Percentiles rank a stretch among this genome's conserved stretches.
Conservation (phyloP, 92 coral and sea anemone species). For the Paragorgia papillata region DNA sequence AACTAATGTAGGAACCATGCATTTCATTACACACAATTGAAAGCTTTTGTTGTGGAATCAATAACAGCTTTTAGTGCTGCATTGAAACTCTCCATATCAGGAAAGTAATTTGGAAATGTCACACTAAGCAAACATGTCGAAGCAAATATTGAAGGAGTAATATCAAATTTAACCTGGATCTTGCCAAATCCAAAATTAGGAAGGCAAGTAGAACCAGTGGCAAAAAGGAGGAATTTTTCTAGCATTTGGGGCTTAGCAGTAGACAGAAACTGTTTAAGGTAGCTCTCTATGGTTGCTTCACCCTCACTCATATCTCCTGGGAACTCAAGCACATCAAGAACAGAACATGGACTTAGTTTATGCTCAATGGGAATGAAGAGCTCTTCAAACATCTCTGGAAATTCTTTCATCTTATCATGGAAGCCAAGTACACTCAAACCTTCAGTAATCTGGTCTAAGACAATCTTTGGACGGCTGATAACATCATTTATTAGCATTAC, state of each 20-base stretch:
- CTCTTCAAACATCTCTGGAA: conserved; percentile 55
- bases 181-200: conserved; percentile 61
- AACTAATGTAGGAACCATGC: neutral
- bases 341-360: conserved; percentile 48
- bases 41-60: neutral
- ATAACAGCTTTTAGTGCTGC: conserved; percentile 52
- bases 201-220: conserved; percentile 62
- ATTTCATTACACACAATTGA: neutral
- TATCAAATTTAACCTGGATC: conserved; percentile 49
- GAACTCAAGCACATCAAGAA: conserved; percentile 53
- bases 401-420: conserved; percentile 53
- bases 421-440: conserved; percentile 62
- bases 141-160: conserved; percentile 56
- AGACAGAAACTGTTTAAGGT: conserved; percentile 49
- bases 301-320: conserved; percentile 51
- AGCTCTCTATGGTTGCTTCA: conserved; percentile 51
- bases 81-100: conserved; percentile 48
- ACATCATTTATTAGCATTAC: neutral
- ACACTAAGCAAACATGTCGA: conserved; percentile 54
- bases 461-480: conserved; percentile 49
- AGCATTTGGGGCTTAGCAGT: conserved; percentile 55
- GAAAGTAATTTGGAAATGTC: conserved; percentile 55
- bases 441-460: conserved; percentile 61
- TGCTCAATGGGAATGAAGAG: conserved; percentile 60
- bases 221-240: conserved; percentile 54